phyloP scores from a whole-genome alignment of 2,888 invertebrate species.

The Andrena marginata region DNA sequence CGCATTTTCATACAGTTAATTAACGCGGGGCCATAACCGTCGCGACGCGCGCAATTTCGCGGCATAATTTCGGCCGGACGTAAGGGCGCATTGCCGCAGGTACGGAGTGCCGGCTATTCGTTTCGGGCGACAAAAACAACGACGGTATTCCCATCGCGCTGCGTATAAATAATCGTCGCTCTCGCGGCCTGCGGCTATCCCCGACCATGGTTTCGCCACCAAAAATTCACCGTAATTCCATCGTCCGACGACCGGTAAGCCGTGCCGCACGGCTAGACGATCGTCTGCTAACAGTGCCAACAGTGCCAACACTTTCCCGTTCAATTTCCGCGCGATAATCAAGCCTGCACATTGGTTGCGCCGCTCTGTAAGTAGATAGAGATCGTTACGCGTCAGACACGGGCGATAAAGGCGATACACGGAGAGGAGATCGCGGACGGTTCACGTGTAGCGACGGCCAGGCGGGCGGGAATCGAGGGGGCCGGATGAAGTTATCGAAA shows the following conservation, averaged over 20 bases:
- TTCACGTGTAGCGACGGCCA: neutral
- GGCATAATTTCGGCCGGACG: constrained; percentile 48
- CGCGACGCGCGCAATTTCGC: constrained; percentile 40
- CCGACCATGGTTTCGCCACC: neutral
- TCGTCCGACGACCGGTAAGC: neutral
- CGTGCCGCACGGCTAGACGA: neutral
- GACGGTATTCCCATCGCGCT: constrained; percentile 42
- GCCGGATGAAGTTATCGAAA: constrained; percentile 37
- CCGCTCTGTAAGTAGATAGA: neutral
- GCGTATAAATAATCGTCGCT: constrained; percentile 66
- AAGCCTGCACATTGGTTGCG: neutral
- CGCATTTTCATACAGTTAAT: constrained; percentile 36
- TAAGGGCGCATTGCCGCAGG: constrained; percentile 35
- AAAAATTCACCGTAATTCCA: constrained; percentile 15
- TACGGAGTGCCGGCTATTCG: constrained; percentile 47
- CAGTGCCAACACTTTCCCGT: neutral
- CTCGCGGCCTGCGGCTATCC: neutral
- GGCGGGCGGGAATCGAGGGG: neutral
- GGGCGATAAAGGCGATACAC: neutral
- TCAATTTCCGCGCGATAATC: constrained; percentile 10
- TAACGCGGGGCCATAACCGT: constrained; percentile 35
- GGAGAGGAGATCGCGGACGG: neutral
- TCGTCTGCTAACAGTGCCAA: neutral
- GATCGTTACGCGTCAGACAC: constrained; percentile 2
- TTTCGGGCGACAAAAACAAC: constrained; percentile 61